Percentiles rank a stretch among this genome's conserved stretches.
Conservation (phyloP, 2,888 invertebrate species). For the Tetragonula carbonaria region DNA sequence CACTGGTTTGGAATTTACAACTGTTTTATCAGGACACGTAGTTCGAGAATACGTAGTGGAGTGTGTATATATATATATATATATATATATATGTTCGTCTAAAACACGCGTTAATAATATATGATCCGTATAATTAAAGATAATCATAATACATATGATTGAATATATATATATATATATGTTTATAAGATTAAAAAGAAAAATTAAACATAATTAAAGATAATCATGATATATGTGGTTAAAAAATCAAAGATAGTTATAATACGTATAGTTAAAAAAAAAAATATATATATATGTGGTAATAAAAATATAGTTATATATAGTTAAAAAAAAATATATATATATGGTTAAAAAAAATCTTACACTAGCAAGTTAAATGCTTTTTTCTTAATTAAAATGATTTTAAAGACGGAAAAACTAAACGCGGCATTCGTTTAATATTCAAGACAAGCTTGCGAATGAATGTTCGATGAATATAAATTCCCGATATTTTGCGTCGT, state of each 20-base stretch:
- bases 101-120: background rate
- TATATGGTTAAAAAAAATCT: background rate
- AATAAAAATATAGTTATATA: background rate
- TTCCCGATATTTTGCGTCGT: background rate
- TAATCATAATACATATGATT: background rate
- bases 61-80: background rate
- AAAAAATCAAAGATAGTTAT: too few relatives aligned
- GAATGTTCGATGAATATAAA: background rate
- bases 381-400: background rate
- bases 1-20: background rate
- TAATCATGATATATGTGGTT: too few relatives aligned
- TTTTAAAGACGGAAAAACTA: background rate
- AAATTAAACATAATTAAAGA: too few relatives aligned
- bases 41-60: background rate
- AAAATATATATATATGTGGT: too few relatives aligned
- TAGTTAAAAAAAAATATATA: background rate
- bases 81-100: background rate
- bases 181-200: too few relatives aligned
- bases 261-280: too few relatives aligned
- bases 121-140: background rate
- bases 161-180: too few relatives aligned
- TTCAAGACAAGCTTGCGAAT: background rate
- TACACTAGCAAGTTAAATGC: background rate
- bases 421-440: background rate
- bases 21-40: background rate